These are phyloP conservation scores for Chalcosyrphus nemorum DNA, from an alignment of 2,888 invertebrate genomes.

Conservation along the genomic window DNA sequence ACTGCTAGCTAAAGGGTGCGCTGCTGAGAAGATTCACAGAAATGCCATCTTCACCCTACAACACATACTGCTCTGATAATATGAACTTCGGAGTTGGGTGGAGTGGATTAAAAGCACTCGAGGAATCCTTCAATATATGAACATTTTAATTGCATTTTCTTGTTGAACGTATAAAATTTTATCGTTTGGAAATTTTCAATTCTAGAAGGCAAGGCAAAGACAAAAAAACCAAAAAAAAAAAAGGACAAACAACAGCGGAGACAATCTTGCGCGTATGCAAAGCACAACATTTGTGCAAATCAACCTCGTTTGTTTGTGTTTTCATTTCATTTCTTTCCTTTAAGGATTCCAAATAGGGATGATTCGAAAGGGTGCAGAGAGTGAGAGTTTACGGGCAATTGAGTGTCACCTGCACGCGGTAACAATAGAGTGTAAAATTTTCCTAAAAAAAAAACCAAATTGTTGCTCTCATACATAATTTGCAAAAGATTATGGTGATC, in stretches of 20 bases:
- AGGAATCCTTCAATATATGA: constrained; percentile 73
- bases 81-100: background rate
- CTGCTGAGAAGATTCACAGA: constrained; percentile 34
- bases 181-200: constrained; percentile 81
- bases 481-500: too few species aligned
- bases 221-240: constrained; percentile 25
- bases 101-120: constrained; percentile 73
- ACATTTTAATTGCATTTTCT: constrained; percentile 73
- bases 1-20: constrained; percentile 53
- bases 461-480: too few species aligned
- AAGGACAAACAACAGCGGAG: constrained; percentile 1
- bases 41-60: constrained; percentile 43
- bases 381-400: too few species aligned
- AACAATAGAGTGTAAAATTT: too few species aligned
- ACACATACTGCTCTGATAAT: constrained; percentile 25
- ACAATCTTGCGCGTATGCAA: constrained; percentile 54
- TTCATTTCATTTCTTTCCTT: constrained; percentile 6
- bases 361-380: background rate
- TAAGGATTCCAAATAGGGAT: background rate
- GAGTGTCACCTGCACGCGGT: too few species aligned
- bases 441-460: too few species aligned
- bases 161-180: constrained; percentile 78
- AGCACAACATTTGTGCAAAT: constrained; percentile 35
- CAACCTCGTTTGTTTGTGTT: constrained; percentile 32
- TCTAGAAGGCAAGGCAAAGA: constrained; percentile 51